phyloP scores from a whole-genome alignment of 2,797 vertebrate genomes.

The Eulemur coronatus region DNA sequence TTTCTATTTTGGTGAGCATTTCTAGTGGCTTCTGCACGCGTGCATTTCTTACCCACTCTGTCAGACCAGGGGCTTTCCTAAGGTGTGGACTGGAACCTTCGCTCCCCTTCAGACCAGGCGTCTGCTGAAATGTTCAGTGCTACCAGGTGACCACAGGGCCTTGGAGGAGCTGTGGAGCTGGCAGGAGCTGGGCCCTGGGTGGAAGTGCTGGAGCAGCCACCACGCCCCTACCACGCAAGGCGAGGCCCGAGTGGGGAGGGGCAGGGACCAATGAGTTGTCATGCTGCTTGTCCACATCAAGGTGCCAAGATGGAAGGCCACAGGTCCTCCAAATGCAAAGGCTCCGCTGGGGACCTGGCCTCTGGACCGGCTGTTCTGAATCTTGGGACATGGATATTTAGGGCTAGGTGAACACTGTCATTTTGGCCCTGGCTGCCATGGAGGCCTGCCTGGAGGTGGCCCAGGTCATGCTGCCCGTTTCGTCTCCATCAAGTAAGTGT shows the following conservation, averaged over 20 bases:
- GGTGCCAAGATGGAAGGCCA: neutral
- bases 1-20: slow-evolving; percentile 72
- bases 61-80: slow-evolving; percentile 58
- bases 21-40: slow-evolving; percentile 64
- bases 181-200: neutral
- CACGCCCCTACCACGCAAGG: neutral
- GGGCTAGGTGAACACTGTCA: neutral
- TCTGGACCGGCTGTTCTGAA: neutral
- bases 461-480: neutral
- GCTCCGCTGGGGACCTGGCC: neutral
- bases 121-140: neutral
- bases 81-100: slow-evolving; percentile 65
- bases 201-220: neutral
- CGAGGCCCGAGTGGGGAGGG: neutral
- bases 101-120: neutral
- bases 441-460: neutral
- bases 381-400: neutral
- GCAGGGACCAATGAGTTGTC: neutral
- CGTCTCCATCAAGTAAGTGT: neutral
- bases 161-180: neutral
- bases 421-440: neutral
- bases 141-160: neutral
- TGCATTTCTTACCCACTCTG: slow-evolving; percentile 38
- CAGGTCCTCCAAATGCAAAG: neutral
- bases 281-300: neutral